Conservation (phyloP, 2,113 vertebrate species). For the Oceanites oceanicus region DNA sequence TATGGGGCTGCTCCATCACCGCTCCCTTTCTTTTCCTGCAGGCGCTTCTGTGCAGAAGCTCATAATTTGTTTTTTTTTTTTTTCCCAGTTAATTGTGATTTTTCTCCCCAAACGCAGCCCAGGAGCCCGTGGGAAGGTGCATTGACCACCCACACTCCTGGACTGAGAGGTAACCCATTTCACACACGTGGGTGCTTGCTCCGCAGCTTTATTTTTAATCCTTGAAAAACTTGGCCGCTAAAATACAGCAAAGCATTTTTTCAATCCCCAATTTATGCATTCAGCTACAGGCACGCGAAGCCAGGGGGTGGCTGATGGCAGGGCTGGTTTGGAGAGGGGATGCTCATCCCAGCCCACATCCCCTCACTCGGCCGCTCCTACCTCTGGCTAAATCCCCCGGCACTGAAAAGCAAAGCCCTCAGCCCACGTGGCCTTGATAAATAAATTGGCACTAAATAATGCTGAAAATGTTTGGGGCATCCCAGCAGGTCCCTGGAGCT, state of each 20-base stretch:
- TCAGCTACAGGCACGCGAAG: neutral
- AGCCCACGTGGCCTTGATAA: accelerated
- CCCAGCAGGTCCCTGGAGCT: accelerated
- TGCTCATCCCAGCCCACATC: neutral
- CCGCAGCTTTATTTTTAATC: neutral
- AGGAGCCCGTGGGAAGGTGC: neutral
- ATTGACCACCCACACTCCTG: neutral
- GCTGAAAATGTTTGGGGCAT: neutral
- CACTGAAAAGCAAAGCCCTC: neutral
- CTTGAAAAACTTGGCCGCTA: neutral
- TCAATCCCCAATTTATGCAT: neutral
- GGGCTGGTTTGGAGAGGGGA: neutral
- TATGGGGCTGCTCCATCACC: neutral
- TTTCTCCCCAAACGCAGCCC: neutral
- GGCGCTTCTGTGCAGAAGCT: neutral
- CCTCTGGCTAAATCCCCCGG: neutral
- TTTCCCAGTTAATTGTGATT: neutral
- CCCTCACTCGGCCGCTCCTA: accelerated
- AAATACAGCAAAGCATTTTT: neutral
- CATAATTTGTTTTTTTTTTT: neutral
- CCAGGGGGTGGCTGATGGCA: neutral
- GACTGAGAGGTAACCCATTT: neutral
- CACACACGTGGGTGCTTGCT: neutral
- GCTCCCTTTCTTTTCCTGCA: neutral
- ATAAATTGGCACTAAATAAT: neutral